These are phyloP conservation scores for Cartodere bifasciata DNA, from an alignment of 2,888 invertebrate genomes.

Conservation along the genomic window DNA sequence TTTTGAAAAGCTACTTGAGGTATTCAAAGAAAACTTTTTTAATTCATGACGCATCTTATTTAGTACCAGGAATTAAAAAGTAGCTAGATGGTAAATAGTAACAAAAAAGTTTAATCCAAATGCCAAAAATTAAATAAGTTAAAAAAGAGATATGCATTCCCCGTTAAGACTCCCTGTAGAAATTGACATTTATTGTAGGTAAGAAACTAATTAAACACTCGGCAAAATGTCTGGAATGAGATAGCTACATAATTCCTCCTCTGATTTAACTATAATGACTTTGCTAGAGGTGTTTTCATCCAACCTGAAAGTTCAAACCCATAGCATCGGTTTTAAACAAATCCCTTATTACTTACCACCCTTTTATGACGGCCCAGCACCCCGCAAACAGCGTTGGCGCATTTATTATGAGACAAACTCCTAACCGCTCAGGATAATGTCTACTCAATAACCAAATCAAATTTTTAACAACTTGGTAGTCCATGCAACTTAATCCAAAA, in stretches of 20 bases:
- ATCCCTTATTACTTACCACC: constrained; percentile 41
- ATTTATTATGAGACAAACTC: constrained; percentile 63
- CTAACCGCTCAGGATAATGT: constrained; percentile 68
- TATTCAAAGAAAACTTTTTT: too few relatives aligned
- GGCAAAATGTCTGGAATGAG: constrained; percentile 69
- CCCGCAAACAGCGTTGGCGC: constrained; percentile 62
- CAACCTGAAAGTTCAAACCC: constrained; percentile 51
- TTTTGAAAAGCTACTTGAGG: too few relatives aligned
- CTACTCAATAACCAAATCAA: constrained; percentile 64
- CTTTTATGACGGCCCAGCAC: constrained; percentile 65
- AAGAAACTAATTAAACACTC: constrained; percentile 42
- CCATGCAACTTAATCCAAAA: constrained; percentile 66
- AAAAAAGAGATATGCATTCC: too few relatives aligned
- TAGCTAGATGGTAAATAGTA: too few relatives aligned
- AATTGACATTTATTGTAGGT: too few relatives aligned
- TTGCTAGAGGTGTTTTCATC: constrained; percentile 68
- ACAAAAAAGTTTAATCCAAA: too few relatives aligned
- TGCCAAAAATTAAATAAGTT: too few relatives aligned
- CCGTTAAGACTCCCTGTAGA: too few relatives aligned
- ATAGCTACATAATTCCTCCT: constrained; percentile 58
- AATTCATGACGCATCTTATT: too few relatives aligned
- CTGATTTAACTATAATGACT: constrained; percentile 57
- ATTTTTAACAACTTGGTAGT: constrained; percentile 68
- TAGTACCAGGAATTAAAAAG: too few relatives aligned
- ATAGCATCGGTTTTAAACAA: too few relatives aligned